Conservation (phyloP, 2,797 vertebrate genomes). For the Buceros bicornis region DNA sequence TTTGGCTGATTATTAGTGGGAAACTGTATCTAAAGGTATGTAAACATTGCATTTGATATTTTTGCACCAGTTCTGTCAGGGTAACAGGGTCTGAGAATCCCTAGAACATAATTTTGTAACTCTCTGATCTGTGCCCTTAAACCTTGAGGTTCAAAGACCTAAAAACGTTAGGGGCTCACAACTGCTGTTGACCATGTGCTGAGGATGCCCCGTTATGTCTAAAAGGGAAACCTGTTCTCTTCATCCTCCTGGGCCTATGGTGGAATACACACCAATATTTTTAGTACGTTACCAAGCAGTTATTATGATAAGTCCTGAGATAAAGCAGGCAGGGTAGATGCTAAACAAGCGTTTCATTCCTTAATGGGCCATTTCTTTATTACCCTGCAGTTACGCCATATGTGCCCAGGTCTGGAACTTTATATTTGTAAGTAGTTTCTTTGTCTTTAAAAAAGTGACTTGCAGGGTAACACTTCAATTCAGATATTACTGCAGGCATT, state of each 20-base stretch:
- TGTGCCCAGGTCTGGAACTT: conserved; percentile 56
- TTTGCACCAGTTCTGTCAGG: neutral
- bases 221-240: neutral
- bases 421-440: conserved; percentile 7
- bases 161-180: neutral
- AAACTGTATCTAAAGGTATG: neutral
- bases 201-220: neutral
- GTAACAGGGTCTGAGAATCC: neutral
- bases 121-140: neutral
- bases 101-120: neutral
- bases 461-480: conserved; percentile 7
- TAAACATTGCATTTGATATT: neutral
- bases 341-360: conserved; percentile 59
- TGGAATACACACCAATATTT: neutral
- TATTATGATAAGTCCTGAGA: conserved; percentile 56
- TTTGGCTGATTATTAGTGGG: neutral
- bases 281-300: conserved; percentile 37
- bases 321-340: conserved; percentile 19
- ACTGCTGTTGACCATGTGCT: neutral
- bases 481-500: conserved; percentile 24
- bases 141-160: neutral
- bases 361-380: conserved; percentile 72
- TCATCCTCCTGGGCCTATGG: neutral
- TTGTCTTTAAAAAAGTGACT: conserved; percentile 15
- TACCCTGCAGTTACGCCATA: conserved; percentile 38